phyloP scores from a whole-genome alignment of 2,797 vertebrate genomes.

The Schizopygopsis malacanthus region DNA sequence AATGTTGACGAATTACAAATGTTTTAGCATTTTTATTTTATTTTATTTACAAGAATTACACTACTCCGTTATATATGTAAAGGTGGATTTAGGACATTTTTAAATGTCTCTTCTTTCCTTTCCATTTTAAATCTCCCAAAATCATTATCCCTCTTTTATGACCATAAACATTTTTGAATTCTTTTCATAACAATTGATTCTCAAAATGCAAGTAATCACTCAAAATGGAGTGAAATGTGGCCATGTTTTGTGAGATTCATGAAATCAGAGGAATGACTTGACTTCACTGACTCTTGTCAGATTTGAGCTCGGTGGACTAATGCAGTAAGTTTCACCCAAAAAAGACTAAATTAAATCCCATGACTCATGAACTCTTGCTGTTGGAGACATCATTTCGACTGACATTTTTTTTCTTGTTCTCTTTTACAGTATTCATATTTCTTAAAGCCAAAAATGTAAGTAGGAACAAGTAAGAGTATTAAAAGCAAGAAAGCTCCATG shows the following conservation, averaged over 20 bases:
- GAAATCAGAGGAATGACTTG: neutral
- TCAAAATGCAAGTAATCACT: neutral
- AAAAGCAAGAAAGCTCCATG: constrained; percentile 59
- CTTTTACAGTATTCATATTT: constrained; percentile 40
- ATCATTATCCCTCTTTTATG: neutral
- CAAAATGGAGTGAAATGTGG: neutral
- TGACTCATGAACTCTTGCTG: constrained; percentile 1
- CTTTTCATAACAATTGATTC: neutral
- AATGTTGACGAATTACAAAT: neutral
- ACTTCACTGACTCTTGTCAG: neutral
- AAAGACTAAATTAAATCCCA: neutral
- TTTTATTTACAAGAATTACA: neutral
- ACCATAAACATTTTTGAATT: neutral
- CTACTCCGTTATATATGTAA: neutral
- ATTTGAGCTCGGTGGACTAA: neutral
- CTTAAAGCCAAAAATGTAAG: constrained; percentile 49
- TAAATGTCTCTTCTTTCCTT: neutral
- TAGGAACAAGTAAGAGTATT: constrained; percentile 57
- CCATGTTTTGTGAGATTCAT: neutral
- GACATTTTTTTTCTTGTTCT: constrained; percentile 35
- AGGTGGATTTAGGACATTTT: neutral
- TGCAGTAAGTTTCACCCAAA: neutral
- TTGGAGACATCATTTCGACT: constrained; percentile 15
- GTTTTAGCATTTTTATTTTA: neutral
- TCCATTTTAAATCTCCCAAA: neutral